Percentiles rank a stretch among this genome's conserved stretches.
Evolutionary conservation across 2,797 vertebrate genomes (phyloP).

Genomic region (Enteromius anoplus): DNA sequence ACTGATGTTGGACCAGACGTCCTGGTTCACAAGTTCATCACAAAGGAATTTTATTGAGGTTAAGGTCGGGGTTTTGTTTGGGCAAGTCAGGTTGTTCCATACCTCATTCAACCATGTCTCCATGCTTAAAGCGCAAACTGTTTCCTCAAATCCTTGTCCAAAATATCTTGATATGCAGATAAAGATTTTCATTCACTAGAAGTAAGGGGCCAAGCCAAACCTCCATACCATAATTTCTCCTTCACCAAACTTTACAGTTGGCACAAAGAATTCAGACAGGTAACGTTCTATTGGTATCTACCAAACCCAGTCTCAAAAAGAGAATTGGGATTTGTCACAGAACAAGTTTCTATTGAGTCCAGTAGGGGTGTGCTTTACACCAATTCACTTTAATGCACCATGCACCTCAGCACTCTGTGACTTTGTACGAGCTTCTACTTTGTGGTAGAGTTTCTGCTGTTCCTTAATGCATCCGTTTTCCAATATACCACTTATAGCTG

Average conservation of each 20-base stretch:
- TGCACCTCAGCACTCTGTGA: not conserved
- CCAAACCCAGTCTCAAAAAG: not conserved
- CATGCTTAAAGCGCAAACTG: not conserved
- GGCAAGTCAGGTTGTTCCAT: too few species aligned
- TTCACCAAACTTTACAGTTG: not conserved
- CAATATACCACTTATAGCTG: not conserved
- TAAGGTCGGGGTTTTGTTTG: not conserved
- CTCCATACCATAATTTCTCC: not conserved
- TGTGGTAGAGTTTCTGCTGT: not conserved
- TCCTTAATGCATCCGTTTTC: not conserved
- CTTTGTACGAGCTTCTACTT: not conserved
- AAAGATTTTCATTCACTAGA: not conserved
- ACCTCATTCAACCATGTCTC: too few species aligned
- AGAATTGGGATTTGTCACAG: not conserved
- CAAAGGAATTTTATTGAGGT: not conserved
- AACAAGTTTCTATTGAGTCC: not conserved
- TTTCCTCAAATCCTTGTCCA: not conserved
- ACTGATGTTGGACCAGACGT: not conserved
- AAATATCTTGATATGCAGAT: not conserved
- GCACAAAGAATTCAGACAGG: not conserved
- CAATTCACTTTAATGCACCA: not conserved
- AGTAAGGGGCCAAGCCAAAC: not conserved
- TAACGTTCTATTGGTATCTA: not conserved
- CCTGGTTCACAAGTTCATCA: not conserved
- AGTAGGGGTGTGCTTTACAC: not conserved